Evolutionary conservation across 2,113 vertebrate genomes (phyloP).

Genomic region (Lota lota): DNA sequence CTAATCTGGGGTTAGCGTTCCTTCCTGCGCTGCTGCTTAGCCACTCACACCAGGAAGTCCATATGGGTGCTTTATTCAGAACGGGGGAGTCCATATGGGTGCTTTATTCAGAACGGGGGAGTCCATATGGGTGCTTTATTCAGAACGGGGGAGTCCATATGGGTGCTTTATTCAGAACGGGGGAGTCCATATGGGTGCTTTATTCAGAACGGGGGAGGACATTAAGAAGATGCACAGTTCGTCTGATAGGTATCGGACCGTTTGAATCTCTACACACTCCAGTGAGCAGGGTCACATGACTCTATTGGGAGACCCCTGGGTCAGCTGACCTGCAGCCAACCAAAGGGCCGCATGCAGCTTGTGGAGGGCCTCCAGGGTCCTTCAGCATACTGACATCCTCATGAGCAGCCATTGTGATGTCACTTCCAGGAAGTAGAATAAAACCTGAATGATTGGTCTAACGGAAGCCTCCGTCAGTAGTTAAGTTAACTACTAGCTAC

Average conservation of each 20-base stretch:
- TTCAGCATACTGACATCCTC: background rate
- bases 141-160: no score
- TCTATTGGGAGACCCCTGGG: background rate
- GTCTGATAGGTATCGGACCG: background rate
- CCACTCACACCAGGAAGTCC: no score
- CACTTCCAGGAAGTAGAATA: background rate
- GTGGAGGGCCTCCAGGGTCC: background rate
- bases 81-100: no score
- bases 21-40: slow-evolving; percentile 3
- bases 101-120: no score
- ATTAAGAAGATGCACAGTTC: slow-evolving; percentile 14
- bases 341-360: slow-evolving; percentile 16
- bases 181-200: no score
- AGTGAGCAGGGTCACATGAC: background rate
- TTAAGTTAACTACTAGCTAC: no score
- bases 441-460: no score
- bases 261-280: slow-evolving; percentile 15
- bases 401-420: background rate
- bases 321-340: slow-evolving; percentile 13
- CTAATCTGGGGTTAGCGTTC: slow-evolving; percentile 16
- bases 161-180: no score
- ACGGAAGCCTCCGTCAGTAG: no score
- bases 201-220: slow-evolving; percentile 16
- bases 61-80: slow-evolving; percentile 44
- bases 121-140: no score